Percentiles rank a stretch among this genome's conserved stretches.
Evolutionary conservation across 2,888 invertebrate species (phyloP).

Genomic region (Mimas tiliae): DNA sequence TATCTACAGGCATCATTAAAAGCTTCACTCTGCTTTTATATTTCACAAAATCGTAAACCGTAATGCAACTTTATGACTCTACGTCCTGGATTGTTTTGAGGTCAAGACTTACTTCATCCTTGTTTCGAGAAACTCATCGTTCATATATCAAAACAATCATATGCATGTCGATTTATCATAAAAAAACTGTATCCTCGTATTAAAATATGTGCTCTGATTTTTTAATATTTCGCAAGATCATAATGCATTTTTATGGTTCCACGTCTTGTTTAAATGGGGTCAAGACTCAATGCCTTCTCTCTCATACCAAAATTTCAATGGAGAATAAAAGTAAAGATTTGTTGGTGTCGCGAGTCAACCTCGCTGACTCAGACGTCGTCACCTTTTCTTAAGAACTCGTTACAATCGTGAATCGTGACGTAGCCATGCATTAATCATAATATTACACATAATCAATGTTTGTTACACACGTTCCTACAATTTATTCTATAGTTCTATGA

Average conservation of each 20-base stretch:
- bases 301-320: neutral
- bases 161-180: too few species aligned
- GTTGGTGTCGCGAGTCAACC: neutral
- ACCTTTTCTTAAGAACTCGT: slow-evolving; percentile 6
- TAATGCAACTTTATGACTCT: neutral
- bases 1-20: too few species aligned
- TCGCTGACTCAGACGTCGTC: neutral
- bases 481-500: slow-evolving; percentile 19
- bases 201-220: neutral
- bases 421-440: slow-evolving; percentile 11
- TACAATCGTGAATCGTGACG: slow-evolving; percentile 17
- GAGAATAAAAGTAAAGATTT: neutral
- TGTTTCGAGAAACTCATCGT: neutral
- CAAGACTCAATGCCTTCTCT: neutral
- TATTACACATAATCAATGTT: slow-evolving; percentile 19
- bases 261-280: neutral
- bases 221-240: neutral
- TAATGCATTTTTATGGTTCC: neutral
- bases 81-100: neutral
- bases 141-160: too few species aligned
- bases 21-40: too few species aligned
- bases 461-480: neutral
- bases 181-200: neutral
- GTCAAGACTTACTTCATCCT: neutral
- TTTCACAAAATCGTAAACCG: too few species aligned